These are phyloP conservation scores for Drosophila diplacantha DNA, from an alignment of 2,888 invertebrate genomes.

Conservation along the genomic window DNA sequence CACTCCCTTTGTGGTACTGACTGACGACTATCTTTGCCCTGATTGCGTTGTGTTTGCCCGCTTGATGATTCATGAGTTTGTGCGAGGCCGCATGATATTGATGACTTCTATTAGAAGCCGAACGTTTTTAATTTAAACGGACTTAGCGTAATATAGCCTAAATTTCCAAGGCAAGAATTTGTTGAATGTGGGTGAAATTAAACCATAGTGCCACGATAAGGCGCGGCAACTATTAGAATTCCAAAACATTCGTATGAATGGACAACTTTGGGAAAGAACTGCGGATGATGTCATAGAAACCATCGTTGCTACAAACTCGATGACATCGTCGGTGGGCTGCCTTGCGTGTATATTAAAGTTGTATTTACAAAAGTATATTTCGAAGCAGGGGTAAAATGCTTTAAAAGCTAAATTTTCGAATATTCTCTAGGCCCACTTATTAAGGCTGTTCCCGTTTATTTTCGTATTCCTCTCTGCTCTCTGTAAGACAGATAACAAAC, in stretches of 20 bases:
- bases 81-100: conserved; percentile 6
- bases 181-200: neutral
- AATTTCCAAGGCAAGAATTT: neutral
- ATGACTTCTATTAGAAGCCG: conserved; percentile 5
- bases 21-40: conserved; percentile 20
- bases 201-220: neutral
- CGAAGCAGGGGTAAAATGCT: conserved; percentile 11
- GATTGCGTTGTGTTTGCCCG: conserved; percentile 9
- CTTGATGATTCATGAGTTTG: neutral
- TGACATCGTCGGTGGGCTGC: conserved; percentile 25
- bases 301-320: conserved; percentile 23
- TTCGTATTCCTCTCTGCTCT: neutral
- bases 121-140: neutral
- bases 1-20: conserved; percentile 12
- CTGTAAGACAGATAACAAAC: neutral
- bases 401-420: neutral
- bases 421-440: conserved; percentile 14
- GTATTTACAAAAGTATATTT: neutral
- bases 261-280: conserved; percentile 1
- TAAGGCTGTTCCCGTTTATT: neutral
- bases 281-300: conserved; percentile 58
- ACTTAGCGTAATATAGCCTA: neutral
- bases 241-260: conserved; percentile 1
- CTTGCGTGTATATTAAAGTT: conserved; percentile 29
- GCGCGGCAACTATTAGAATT: neutral